phyloP scores from a whole-genome alignment of 2,888 invertebrate genomes.

The Ctena decussata region DNA sequence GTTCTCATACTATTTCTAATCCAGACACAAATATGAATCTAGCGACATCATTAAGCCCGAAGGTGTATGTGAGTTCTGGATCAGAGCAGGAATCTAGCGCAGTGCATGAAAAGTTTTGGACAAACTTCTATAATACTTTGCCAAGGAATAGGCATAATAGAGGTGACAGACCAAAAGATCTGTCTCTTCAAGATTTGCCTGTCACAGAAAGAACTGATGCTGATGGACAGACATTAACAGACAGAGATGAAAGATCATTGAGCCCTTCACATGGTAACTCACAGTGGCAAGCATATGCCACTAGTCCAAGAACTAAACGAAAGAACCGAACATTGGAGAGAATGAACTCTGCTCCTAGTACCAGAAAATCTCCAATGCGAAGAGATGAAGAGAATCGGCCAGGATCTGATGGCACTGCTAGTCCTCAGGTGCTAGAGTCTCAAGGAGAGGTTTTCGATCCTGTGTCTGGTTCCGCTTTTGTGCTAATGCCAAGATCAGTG shows the following conservation, averaged over 20 bases:
- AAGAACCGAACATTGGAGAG: conserved; percentile 61
- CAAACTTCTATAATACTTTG: conserved; percentile 65
- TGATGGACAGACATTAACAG: conserved; percentile 4
- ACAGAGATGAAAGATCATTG: background rate
- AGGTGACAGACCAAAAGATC: conserved; percentile 60
- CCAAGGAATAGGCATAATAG: conserved; percentile 58
- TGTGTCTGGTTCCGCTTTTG: conserved; percentile 37
- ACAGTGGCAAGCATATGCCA: conserved; percentile 63
- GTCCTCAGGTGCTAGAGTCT: conserved; percentile 53
- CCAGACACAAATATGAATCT: conserved; percentile 69
- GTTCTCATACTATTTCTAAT: conserved; percentile 43
- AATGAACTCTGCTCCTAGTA: conserved; percentile 65
- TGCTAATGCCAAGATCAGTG: conserved; percentile 63
- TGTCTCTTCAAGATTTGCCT: conserved; percentile 63
- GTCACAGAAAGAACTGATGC: conserved; percentile 55
- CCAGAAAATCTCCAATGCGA: conserved; percentile 50
- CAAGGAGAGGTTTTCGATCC: conserved; percentile 50
- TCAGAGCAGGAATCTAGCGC: conserved; percentile 33
- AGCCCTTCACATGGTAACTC: conserved; percentile 21
- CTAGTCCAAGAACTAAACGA: conserved; percentile 62
- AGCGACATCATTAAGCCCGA: conserved; percentile 63
- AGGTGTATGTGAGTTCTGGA: conserved; percentile 14
- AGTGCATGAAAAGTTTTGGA: conserved; percentile 66
- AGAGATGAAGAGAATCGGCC: conserved; percentile 27
- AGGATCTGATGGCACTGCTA: conserved; percentile 56